These are phyloP conservation scores for Elmis aenea DNA, from an alignment of 2,888 invertebrate genomes.

Conservation along the genomic window DNA sequence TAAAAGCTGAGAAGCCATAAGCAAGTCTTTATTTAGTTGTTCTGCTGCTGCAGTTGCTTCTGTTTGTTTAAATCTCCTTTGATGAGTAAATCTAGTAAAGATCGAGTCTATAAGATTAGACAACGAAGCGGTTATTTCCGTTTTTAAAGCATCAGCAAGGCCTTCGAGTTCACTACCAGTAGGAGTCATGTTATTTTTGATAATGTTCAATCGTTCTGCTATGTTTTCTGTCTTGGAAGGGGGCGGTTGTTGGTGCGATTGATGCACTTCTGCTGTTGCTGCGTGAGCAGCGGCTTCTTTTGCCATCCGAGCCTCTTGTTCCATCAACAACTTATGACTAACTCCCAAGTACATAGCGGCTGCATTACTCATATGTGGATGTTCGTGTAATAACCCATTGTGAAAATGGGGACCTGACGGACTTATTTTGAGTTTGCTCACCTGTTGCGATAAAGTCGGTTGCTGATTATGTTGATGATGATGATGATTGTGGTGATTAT, in stretches of 20 bases:
- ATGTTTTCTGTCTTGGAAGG: conserved; percentile 60
- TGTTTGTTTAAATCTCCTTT: conserved; percentile 71
- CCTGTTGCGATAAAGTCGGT: conserved; percentile 52
- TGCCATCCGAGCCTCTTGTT: conserved; percentile 72
- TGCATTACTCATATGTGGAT: conserved; percentile 49
- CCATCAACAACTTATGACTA: conserved; percentile 72
- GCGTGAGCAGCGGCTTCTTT: conserved; percentile 57
- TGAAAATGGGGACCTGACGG: conserved; percentile 47
- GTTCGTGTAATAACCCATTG: conserved; percentile 43
- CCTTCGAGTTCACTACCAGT: conserved; percentile 80
- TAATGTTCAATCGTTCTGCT: conserved; percentile 71
- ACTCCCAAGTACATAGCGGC: conserved; percentile 71
- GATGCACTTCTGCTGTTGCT: conserved; percentile 41
- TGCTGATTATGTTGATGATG: conserved; percentile 32
- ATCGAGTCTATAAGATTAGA: conserved; percentile 84
- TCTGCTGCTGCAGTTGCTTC: conserved; percentile 79
- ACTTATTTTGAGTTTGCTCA: conserved; percentile 45
- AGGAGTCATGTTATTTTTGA: conserved; percentile 65
- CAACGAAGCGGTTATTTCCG: conserved; percentile 80
- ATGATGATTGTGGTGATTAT: too few relatives aligned
- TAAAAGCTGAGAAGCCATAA: conserved; percentile 74
- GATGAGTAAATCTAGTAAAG: conserved; percentile 78
- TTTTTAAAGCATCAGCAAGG: conserved; percentile 86
- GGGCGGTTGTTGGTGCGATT: conserved; percentile 37
- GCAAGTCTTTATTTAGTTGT: conserved; percentile 77